These are phyloP conservation scores for Dermolepida albohirtum DNA, from an alignment of 2,888 invertebrate genomes.

Conservation along the genomic window DNA sequence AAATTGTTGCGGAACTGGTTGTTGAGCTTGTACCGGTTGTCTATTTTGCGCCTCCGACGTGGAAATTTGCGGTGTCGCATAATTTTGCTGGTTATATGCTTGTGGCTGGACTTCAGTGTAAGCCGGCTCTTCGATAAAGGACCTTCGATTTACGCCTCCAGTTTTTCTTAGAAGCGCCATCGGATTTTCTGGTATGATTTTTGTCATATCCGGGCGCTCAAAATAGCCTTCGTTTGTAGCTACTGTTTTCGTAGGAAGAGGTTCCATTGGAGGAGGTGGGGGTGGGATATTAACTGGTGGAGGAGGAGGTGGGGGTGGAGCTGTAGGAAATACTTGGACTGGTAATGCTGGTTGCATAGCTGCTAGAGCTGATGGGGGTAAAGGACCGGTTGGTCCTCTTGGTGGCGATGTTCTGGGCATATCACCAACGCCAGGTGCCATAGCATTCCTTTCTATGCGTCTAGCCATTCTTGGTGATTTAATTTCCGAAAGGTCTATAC, in stretches of 20 bases:
- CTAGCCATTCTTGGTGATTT: slow-evolving; percentile 90
- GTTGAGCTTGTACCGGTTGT: slow-evolving; percentile 27
- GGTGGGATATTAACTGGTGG: slow-evolving; percentile 66
- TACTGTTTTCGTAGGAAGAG: slow-evolving; percentile 68
- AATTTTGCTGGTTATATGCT: slow-evolving; percentile 22
- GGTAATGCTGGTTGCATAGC: slow-evolving; percentile 74
- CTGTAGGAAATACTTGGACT: slow-evolving; percentile 72
- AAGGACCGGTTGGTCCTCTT: slow-evolving; percentile 60
- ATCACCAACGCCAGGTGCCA: slow-evolving; percentile 74
- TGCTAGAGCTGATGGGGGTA: slow-evolving; percentile 73
- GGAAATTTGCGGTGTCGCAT: neutral
- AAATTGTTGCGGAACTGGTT: slow-evolving; percentile 63
- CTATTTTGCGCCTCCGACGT: slow-evolving; percentile 26
- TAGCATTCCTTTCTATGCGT: slow-evolving; percentile 78
- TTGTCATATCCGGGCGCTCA: slow-evolving; percentile 79
- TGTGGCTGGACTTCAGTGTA: slow-evolving; percentile 45
- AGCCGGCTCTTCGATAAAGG: slow-evolving; percentile 57
- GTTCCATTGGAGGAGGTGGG: slow-evolving; percentile 70
- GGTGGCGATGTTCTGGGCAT: slow-evolving; percentile 65
- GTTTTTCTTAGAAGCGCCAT: slow-evolving; percentile 78
- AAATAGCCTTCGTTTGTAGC: slow-evolving; percentile 66
- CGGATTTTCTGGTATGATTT: slow-evolving; percentile 76
- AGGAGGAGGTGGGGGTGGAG: slow-evolving; percentile 70
- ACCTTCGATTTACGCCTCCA: slow-evolving; percentile 69
- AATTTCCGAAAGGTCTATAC: slow-evolving; percentile 90